Evolutionary conservation across 2,888 invertebrate genomes (phyloP).

Genomic region (Ariolimax columbianus): DNA sequence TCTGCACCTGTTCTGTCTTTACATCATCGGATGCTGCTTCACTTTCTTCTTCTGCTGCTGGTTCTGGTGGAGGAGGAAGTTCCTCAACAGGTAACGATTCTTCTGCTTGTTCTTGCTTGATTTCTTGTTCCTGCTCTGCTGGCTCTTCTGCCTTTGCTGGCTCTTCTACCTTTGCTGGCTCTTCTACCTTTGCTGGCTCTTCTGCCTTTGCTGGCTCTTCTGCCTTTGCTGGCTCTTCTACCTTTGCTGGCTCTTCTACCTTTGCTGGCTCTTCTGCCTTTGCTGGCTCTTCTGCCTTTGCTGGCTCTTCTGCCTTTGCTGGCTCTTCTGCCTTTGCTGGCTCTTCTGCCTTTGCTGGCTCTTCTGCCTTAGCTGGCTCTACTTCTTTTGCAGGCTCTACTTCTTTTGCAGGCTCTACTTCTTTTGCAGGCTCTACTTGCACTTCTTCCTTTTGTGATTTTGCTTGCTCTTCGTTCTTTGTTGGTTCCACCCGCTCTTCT

Average conservation of each 20-base stretch:
- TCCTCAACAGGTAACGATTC: slow-evolving; percentile 35
- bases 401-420: neutral
- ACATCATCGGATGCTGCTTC: slow-evolving; percentile 13
- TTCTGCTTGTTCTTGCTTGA: slow-evolving; percentile 7
- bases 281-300: slow-evolving; percentile 24
- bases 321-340: slow-evolving; percentile 17
- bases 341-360: neutral
- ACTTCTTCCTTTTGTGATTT: slow-evolving; percentile 19
- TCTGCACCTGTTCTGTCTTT: slow-evolving; percentile 48
- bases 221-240: slow-evolving; percentile 19
- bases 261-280: neutral
- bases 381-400: neutral
- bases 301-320: neutral
- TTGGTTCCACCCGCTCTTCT: neutral
- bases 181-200: slow-evolving; percentile 39
- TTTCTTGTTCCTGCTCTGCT: slow-evolving; percentile 25
- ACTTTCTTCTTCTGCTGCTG: slow-evolving; percentile 44
- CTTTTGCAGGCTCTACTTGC: neutral
- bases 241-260: neutral
- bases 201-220: slow-evolving; percentile 6
- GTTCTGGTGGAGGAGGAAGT: slow-evolving; percentile 31
- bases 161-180: neutral
- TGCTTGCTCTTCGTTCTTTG: neutral
- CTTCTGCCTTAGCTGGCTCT: slow-evolving; percentile 11
- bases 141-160: neutral